Percentiles rank a stretch among this genome's conserved stretches.
These are phyloP conservation scores for Drosophila recens DNA, from an alignment of 2,888 invertebrate genomes.

Conservation along the genomic window DNA sequence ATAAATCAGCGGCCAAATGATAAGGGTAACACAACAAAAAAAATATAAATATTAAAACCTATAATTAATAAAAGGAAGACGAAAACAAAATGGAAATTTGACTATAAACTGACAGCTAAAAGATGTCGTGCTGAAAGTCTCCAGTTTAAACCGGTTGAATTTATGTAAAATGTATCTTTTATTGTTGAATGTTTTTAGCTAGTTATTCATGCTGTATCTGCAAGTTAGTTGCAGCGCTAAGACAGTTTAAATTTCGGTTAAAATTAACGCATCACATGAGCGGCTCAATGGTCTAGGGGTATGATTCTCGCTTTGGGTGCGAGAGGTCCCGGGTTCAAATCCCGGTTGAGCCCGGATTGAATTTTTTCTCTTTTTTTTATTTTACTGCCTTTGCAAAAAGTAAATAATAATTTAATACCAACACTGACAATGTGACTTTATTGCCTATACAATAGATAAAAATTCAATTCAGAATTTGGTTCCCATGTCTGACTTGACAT, in stretches of 20 bases:
- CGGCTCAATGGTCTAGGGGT: constrained; percentile 89
- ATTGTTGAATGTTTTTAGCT: constrained; percentile 4
- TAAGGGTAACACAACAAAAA: constrained; percentile 55
- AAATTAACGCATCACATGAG: constrained; percentile 5
- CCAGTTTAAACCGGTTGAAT: constrained; percentile 31
- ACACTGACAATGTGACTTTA: constrained; percentile 79
- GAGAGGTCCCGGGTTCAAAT: constrained; percentile 90
- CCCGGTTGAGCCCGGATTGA: constrained; percentile 87
- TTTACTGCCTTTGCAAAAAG: constrained; percentile 12
- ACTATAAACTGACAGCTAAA: constrained; percentile 10
- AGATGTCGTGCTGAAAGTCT: constrained; percentile 1
- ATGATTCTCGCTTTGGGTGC: constrained; percentile 90
- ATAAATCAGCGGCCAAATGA: constrained; percentile 76
- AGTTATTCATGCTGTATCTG: constrained; percentile 5
- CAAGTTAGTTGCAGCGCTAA: constrained; percentile 4
- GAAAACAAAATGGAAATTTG: constrained; percentile 16
- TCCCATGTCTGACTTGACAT: constrained; percentile 58
- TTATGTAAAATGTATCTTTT: neutral
- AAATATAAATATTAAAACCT: constrained; percentile 25
- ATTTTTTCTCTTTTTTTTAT: constrained; percentile 13
- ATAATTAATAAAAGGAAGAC: constrained; percentile 58
- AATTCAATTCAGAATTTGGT: constrained; percentile 84
- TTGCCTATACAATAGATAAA: constrained; percentile 82
- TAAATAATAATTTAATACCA: constrained; percentile 68
- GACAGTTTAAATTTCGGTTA: constrained; percentile 20